These are phyloP conservation scores for Channa striata DNA, from an alignment of 2,797 vertebrate species.

Conservation along the genomic window DNA sequence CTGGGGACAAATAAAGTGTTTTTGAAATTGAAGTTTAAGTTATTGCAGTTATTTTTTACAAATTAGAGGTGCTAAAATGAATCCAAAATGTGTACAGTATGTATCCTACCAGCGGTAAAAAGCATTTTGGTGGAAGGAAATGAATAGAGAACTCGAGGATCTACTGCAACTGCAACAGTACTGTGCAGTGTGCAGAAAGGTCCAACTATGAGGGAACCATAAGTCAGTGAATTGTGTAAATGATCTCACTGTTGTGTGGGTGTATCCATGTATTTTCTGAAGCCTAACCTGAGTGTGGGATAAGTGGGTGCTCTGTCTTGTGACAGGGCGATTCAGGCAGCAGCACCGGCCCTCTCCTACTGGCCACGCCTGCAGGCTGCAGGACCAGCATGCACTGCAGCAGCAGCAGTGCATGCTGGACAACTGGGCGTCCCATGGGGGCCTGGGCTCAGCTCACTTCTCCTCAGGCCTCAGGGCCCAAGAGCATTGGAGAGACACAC, in stretches of 20 bases:
- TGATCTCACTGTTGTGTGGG: not conserved
- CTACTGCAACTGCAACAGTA: not conserved
- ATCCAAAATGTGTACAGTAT: constrained; percentile 1
- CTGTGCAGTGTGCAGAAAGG: not conserved
- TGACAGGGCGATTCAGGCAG: constrained; percentile 87
- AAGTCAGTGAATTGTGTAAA: too few species aligned
- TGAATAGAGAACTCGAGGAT: not conserved
- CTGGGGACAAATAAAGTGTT: too few species aligned
- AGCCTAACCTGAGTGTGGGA: constrained; percentile 90
- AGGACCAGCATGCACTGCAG: constrained; percentile 88
- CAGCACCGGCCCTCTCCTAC: constrained; percentile 78
- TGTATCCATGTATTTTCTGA: constrained; percentile 8
- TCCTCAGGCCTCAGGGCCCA: constrained; percentile 85
- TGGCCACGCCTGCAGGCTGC: constrained; percentile 68
- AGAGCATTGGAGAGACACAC: constrained; percentile 84
- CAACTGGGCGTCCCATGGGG: constrained; percentile 84
- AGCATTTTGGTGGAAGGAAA: not conserved
- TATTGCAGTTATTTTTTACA: not conserved
- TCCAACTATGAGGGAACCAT: too few species aligned
- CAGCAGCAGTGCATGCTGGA: constrained; percentile 86
- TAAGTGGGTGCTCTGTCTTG: constrained; percentile 89
- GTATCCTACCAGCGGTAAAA: constrained; percentile 52
- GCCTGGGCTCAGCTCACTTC: constrained; percentile 78
- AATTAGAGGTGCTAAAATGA: not conserved
- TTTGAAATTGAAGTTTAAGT: too few species aligned